A percentile compares a stretch with the other conserved stretches of the same genome.
Evolutionary conservation across 2,888 invertebrate genomes (phyloP).

Genomic region (Branchipolynoe longqiensis): DNA sequence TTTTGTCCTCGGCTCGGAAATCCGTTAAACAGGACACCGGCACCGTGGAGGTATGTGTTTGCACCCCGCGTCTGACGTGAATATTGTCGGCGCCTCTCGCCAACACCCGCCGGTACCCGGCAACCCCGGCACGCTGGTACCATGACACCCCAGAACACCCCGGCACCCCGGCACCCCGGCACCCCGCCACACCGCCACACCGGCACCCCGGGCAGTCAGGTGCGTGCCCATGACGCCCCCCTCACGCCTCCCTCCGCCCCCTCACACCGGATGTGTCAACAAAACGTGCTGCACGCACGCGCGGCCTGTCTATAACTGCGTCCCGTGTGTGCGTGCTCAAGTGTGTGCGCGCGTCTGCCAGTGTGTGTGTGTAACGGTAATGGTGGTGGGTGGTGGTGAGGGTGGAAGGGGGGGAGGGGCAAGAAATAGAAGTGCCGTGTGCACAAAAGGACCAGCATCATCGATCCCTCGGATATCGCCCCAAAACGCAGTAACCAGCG

Average conservation of each 20-base stretch:
- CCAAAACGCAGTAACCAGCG: too few relatives aligned
- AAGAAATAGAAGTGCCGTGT: too few relatives aligned
- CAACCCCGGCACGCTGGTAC: background rate
- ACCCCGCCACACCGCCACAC: background rate
- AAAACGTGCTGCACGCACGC: slow-evolving; percentile 43
- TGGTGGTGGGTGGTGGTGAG: background rate
- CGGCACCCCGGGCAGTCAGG: background rate
- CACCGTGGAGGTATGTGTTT: slow-evolving; percentile 35
- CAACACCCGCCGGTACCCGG: background rate
- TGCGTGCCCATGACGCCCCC: background rate
- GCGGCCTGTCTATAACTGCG: background rate
- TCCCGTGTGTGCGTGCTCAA: background rate
- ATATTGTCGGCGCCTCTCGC: slow-evolving; percentile 23
- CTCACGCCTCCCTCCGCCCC: background rate
- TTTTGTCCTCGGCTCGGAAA: slow-evolving; percentile 8
- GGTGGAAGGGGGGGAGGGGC: background rate
- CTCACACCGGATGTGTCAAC: slow-evolving; percentile 19
- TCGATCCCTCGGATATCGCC: too few relatives aligned
- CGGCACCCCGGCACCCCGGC: background rate
- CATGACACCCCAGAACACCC: background rate
- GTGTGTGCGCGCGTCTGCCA: background rate
- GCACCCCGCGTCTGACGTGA: slow-evolving; percentile 12
- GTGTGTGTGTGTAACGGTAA: background rate
- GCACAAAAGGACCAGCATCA: too few relatives aligned
- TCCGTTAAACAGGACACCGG: slow-evolving; percentile 31